These are phyloP conservation scores for Eupeodes luniger DNA, from an alignment of 2,888 invertebrate species.

Conservation along the genomic window DNA sequence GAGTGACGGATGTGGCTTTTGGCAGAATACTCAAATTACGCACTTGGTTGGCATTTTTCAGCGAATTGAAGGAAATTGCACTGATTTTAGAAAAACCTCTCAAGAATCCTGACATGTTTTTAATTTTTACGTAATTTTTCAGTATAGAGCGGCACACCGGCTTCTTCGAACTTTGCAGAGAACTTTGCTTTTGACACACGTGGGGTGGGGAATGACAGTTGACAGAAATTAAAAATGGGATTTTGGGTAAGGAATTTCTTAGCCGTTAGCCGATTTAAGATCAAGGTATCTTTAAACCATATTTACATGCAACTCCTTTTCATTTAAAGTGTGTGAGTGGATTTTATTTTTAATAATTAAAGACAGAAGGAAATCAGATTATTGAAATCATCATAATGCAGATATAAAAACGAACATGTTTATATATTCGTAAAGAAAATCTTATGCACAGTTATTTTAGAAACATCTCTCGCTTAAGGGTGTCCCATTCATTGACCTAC, in stretches of 20 bases:
- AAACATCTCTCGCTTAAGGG: no score
- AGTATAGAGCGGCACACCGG: constrained; percentile 32
- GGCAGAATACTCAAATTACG: constrained; percentile 53
- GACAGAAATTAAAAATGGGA: neutral
- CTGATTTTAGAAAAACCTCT: constrained; percentile 48
- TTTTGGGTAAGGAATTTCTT: neutral
- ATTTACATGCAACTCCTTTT: no score
- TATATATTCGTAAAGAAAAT: no score
- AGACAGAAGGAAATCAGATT: no score
- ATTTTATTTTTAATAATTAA: no score
- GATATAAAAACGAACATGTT: no score
- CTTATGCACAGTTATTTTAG: no score
- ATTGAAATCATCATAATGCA: no score
- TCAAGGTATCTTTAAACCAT: no score
- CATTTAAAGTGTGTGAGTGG: no score
- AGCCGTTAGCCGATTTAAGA: constrained; percentile 4
- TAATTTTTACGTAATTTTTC: constrained; percentile 66
- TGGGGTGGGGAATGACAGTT: constrained; percentile 56
- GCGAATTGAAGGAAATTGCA: constrained; percentile 42
- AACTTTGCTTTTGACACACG: constrained; percentile 53
- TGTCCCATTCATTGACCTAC: no score
- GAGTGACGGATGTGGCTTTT: constrained; percentile 26
- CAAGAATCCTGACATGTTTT: constrained; percentile 63
- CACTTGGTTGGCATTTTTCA: constrained; percentile 51
- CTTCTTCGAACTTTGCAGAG: neutral